Evolutionary conservation across 2,797 vertebrate genomes (phyloP).

Genomic region (Gobionotothen gibberifrons): DNA sequence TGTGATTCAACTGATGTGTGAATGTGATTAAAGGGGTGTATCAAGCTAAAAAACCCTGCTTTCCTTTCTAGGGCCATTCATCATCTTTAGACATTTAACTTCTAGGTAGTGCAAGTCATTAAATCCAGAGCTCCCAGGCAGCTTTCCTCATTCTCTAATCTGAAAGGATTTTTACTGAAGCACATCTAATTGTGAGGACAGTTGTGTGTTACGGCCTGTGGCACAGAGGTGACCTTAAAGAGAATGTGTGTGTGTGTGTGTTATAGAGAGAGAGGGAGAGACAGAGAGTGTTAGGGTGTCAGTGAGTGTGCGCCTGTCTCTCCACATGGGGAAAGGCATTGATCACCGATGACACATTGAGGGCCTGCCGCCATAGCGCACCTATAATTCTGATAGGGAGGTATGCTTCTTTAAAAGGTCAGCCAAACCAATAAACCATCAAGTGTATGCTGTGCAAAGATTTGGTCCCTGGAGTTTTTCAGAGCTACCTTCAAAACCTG

Average conservation of each 20-base stretch:
- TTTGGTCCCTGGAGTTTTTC: conserved; percentile 42
- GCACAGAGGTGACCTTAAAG: conserved; percentile 80
- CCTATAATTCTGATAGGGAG: conserved; percentile 75
- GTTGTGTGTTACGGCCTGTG: conserved; percentile 73
- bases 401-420: conserved; percentile 76
- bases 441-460: conserved; percentile 66
- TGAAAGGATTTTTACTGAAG: conserved; percentile 74
- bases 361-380: conserved; percentile 68
- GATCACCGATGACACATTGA: conserved; percentile 81
- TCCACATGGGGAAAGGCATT: conserved; percentile 75
- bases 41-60: conserved; percentile 67
- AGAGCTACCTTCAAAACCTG: conserved; percentile 43
- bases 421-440: conserved; percentile 73
- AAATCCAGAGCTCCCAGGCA: conserved; percentile 71
- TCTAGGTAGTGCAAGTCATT: conserved; percentile 75
- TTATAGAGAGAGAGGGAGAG: conserved; percentile 25
- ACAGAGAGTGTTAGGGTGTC: conserved; percentile 39
- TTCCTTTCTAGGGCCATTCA: conserved; percentile 70
- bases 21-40: conserved; percentile 73
- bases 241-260: conserved; percentile 59
- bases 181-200: conserved; percentile 80
- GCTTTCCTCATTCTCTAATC: conserved; percentile 68
- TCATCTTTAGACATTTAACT: conserved; percentile 77
- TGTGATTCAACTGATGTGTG: conserved; percentile 67
- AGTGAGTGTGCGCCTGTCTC: conserved; percentile 62